Evolutionary conservation across 1,140 invertebrate species (phyloP).

Genomic region (Thalassaphorura encarpata): DNA sequence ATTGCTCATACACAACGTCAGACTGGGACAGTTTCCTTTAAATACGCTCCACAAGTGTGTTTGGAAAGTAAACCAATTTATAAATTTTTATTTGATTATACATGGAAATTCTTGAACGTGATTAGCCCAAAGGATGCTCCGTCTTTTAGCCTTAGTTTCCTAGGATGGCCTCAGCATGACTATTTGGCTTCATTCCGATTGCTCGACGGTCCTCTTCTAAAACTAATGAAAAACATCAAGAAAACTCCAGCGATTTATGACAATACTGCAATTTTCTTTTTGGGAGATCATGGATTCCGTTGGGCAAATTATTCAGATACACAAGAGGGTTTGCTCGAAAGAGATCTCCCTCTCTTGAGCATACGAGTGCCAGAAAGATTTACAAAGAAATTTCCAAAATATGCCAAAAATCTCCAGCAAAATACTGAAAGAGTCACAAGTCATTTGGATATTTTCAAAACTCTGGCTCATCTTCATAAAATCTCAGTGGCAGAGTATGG

Average conservation of each 20-base stretch:
- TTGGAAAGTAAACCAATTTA: conserved; percentile 6
- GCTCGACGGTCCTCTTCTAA: conserved; percentile 8
- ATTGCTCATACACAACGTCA: too few relatives aligned
- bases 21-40: too few relatives aligned
- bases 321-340: conserved; percentile 19
- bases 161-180: conserved; percentile 15
- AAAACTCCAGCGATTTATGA: neutral
- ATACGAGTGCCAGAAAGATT: conserved; percentile 14
- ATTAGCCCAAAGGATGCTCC: conserved; percentile 6
- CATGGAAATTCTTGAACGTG: conserved; percentile 9
- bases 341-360: conserved; percentile 10
- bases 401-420: conserved; percentile 1
- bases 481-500: neutral
- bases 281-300: conserved; percentile 19
- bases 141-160: conserved; percentile 12
- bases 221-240: conserved; percentile 11
- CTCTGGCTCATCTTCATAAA: conserved; percentile 8
- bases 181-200: neutral
- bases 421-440: conserved; percentile 16
- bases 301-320: conserved; percentile 8
- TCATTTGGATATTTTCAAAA: conserved; percentile 19
- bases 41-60: conserved; percentile 6
- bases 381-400: conserved; percentile 4
- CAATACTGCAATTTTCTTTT: conserved; percentile 15
- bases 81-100: conserved; percentile 16